phyloP scores from a whole-genome alignment of 2,888 invertebrate species.

The Conus canariensis region DNA sequence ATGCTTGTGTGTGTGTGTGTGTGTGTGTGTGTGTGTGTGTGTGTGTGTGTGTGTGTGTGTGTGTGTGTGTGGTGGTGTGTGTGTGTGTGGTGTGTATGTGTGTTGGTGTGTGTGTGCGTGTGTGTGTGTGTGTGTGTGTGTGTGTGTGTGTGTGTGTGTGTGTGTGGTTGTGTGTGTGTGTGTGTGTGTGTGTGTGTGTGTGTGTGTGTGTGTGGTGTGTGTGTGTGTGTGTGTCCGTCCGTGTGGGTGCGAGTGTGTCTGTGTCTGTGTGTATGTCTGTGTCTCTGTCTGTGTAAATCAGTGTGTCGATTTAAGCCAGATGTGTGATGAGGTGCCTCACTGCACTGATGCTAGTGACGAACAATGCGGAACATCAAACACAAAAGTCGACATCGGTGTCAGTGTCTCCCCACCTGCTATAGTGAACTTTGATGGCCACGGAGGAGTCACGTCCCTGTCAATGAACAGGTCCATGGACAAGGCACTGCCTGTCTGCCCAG shows the following conservation, averaged over 20 bases:
- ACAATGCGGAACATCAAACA: background rate
- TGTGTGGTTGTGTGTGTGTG: no score
- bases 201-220: no score
- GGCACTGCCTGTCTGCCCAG: background rate
- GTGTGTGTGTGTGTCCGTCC: no score
- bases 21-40: background rate
- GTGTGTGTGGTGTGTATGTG: no score
- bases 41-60: background rate
- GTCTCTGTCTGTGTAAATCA: background rate
- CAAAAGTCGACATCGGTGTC: background rate
- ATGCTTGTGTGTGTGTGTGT: background rate
- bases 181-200: no score
- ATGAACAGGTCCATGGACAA: background rate
- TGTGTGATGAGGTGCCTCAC: background rate
- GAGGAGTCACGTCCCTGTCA: background rate
- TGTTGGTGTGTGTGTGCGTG: no score
- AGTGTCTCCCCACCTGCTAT: background rate
- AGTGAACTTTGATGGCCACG: background rate
- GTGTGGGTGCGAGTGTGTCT: background rate
- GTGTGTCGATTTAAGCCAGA: background rate
- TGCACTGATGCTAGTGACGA: slow-evolving; percentile 11
- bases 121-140: no score
- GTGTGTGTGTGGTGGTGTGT: no score
- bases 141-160: no score
- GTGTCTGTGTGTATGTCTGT: background rate